A percentile compares a stretch with the other conserved stretches of the same genome.
Conservation (phyloP, 1,140 invertebrate genomes). For the Hypothenemus hampei region DNA sequence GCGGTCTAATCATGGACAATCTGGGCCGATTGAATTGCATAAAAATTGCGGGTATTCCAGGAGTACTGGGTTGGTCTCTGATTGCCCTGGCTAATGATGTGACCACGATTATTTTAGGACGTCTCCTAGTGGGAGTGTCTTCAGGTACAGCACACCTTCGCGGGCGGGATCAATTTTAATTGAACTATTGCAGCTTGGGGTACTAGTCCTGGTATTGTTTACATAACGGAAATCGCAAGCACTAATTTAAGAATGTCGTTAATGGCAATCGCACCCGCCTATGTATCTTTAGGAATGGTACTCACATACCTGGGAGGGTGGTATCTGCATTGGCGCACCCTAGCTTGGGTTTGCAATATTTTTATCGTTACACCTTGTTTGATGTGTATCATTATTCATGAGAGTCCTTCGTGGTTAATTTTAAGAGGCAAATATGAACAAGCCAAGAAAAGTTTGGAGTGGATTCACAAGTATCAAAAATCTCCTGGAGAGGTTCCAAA, state of each 20-base stretch:
- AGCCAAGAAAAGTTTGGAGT: conserved; percentile 51
- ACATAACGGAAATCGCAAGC: conserved; percentile 57
- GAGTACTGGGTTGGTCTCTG: conserved; percentile 56
- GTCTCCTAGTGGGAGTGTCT: conserved; percentile 59
- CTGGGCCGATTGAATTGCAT: conserved; percentile 60
- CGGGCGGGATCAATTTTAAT: not conserved
- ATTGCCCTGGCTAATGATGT: conserved; percentile 52
- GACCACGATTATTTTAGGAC: conserved; percentile 53
- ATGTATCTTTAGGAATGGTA: conserved; percentile 50
- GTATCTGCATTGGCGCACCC: conserved; percentile 52
- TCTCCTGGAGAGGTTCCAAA: conserved; percentile 24
- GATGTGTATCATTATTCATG: conserved; percentile 56
- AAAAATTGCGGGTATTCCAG: conserved; percentile 56
- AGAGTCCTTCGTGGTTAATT: conserved; percentile 61
- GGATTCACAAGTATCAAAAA: conserved; percentile 44
- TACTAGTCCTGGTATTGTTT: conserved; percentile 56
- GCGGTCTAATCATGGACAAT: conserved; percentile 57
- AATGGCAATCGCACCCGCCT: conserved; percentile 32
- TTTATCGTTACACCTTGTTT: conserved; percentile 52
- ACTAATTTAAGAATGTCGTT: conserved; percentile 54
- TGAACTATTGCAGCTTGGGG: conserved; percentile 46
- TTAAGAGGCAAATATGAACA: conserved; percentile 51
- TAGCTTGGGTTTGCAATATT: conserved; percentile 52
- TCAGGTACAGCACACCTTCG: conserved; percentile 39
- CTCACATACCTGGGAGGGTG: conserved; percentile 55